These are phyloP conservation scores for Ochotona princeps DNA, from an alignment of 2,113 vertebrate species.

Conservation along the genomic window DNA sequence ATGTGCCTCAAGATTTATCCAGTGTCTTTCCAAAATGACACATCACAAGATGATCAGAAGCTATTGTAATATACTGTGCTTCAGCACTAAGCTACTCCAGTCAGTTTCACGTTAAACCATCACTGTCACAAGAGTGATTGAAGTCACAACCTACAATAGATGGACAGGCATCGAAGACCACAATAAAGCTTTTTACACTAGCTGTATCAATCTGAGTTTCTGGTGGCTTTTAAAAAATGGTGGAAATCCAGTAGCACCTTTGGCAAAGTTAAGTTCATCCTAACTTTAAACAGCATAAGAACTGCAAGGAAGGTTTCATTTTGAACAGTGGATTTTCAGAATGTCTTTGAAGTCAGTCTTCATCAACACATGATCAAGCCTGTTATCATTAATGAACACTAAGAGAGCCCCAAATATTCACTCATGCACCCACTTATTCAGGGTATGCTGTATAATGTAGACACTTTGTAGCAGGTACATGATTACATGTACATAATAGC, in stretches of 20 bases:
- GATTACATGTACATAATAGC: neutral
- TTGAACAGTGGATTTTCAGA: neutral
- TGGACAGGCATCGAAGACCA: neutral
- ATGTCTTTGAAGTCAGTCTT: neutral
- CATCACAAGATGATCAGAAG: neutral
- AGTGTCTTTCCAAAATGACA: neutral
- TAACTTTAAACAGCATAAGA: neutral
- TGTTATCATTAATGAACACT: neutral
- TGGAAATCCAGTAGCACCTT: neutral
- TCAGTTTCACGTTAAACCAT: neutral
- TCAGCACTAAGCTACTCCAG: neutral
- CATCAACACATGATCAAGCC: neutral
- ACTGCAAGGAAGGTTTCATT: neutral
- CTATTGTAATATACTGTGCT: neutral
- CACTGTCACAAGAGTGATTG: neutral
- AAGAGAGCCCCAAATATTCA: neutral
- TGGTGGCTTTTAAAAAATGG: constrained; percentile 44
- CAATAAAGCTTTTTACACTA: neutral
- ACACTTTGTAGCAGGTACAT: neutral
- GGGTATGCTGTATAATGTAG: neutral
- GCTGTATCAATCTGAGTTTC: neutral
- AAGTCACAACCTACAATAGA: neutral
- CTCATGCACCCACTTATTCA: neutral
- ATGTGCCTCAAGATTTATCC: neutral
- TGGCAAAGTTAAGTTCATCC: neutral